Base-by-base conservation (phyloP, 2,113 vertebrate species). In the Spheniscus mendiculus region DNA sequence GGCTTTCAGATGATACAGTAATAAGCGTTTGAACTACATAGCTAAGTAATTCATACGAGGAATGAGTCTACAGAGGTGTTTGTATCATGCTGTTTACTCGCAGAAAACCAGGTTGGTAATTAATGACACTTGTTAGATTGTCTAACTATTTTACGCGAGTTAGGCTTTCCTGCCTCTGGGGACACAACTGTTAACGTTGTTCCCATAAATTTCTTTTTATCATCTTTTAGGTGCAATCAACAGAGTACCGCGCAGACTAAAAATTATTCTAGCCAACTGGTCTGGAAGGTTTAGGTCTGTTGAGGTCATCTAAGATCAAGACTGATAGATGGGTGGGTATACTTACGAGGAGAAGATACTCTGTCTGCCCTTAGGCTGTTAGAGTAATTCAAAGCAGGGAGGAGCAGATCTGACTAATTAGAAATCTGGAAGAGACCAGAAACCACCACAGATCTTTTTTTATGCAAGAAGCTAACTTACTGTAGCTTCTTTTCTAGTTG, bases 1-100 rank as follows among this genome's bases (percentile, higher is more conserved):
- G 80, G 67, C 67, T 91, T 80, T 88, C 78, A 80, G 29, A 38
- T 36, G 66, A 47, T 65, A 61, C 66, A 32, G 78, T 88, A 95
- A 93, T 72, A 93, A 95, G 91, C 70, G n/a, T 82, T 96, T 93
- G 80, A 70, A 27, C 77, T 88, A 3, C 49, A 29, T 82, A 89
- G 93, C 89, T 44, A 27, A 66, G 72, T 95, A 86, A 90, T 79
- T 89, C 47, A 8, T 40, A 21, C 32, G 79, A 81, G 92, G 83
- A 89, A 85, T 77, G 85, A 90, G 58, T 74, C 80, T 52, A 7
- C 15, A 26, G 77, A 85, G 89, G 61, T 78, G 76, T 77, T 63
- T 96, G 63, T 29, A 12, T 71, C 22, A 3, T 53, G n/a, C 63
- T 90, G 40, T 73, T 93, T 84, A 59, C 62, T 71, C 34, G 9